Base-by-base conservation (phyloP, 2,113 vertebrate species). In the Prietella phreatophila region DNA sequence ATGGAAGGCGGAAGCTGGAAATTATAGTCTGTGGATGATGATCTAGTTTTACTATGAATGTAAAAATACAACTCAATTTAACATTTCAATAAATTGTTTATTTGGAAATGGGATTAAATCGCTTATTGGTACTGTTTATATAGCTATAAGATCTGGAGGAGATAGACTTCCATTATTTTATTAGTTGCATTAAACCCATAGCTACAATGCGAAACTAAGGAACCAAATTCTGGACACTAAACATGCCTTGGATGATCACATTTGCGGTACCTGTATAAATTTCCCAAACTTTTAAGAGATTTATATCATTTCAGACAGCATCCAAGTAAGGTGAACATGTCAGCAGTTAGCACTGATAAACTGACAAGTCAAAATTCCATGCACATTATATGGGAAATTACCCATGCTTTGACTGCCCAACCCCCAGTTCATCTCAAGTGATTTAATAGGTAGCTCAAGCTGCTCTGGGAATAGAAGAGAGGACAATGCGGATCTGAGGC, bases 401-500 rank as follows among this genome's bases (percentile, higher is more conserved):
- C 84, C 81, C 85, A n/a, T 71, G 65, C 85, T 75, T 56, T 82
- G 50, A 55, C 55, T 56, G 60, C 76, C 82, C 78, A 65, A 82
- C 78, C 78, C 86, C 79, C 86, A 55, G 39, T 78, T 85, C 83
- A 71, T 83, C 76, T 85, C 36, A 53, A 78, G 79, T 87, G 86
- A 90, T 89, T 47, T 81, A 82, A 84, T 86, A 87, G 88, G 86
- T 89, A 88, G 88, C 78, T 69, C 6, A 91, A 63, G 58, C 76
- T 85, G 87, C 87, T 88, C 87, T 78, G 87, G 89, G 87, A 88
- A 69, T 83, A 75, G 89, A 56, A 79, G n/a, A 75, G 33, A 84
- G 85, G 85, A 87, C 83, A 85, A 89, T 87, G 89, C 14, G 83
- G 85, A 87, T 85, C 81, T 58, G 79, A 87, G 71, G 87, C 86